Evolutionary conservation across 2,797 vertebrate genomes (phyloP), one percentile per base, ranked within the genome.

Genomic region (Lithobates sylvaticus): DNA sequence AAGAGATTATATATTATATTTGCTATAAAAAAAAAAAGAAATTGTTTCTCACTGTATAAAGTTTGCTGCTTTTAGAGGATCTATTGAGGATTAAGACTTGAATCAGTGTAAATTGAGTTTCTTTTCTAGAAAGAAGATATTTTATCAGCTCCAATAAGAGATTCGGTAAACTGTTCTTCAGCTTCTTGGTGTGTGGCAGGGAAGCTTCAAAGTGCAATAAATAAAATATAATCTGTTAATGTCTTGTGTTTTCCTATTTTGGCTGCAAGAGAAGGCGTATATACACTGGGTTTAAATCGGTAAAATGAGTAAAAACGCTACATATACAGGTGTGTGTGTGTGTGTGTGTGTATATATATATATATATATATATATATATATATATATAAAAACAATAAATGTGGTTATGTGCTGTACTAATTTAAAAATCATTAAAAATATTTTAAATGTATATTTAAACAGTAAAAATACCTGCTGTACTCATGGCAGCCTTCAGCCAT

Each of bases 121-220:
- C 93, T 91, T 96, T 95, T 96, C 93, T 95, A 93, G 90, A 89
- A 89, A 93, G 92, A 94, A 91, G 94, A 93, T 95, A 93, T 96
- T 96, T 96, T 96, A 93, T 89, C 87, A 90, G 89, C 88, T 81
- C 89, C 88, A 70, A 88, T 90, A 89, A 18, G 83, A 84, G 29
- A 88, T 12, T 70, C 29, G 88, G 18, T 42, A 16, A 65, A 85
- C 84, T 88, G 86, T 90, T 89, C 71, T 54, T 88, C 87, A 76
- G 89, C 92, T 91, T 93, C 91, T 91, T 90, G 91, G 85, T 90
- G 73, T 91, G 85, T 90, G 83, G 39, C 89, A 90, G 29, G 83
- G 82, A 89, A 93, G 93, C 89, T 90, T 82, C 89, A 88, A 84
- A 85, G 94, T 96, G 94, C 95, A 96, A 96, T 95, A 95, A 91